Evolutionary conservation across 2,113 vertebrate species (phyloP), one percentile per base, ranked within the genome.

Genomic region (Hypomesus transpacificus): DNA sequence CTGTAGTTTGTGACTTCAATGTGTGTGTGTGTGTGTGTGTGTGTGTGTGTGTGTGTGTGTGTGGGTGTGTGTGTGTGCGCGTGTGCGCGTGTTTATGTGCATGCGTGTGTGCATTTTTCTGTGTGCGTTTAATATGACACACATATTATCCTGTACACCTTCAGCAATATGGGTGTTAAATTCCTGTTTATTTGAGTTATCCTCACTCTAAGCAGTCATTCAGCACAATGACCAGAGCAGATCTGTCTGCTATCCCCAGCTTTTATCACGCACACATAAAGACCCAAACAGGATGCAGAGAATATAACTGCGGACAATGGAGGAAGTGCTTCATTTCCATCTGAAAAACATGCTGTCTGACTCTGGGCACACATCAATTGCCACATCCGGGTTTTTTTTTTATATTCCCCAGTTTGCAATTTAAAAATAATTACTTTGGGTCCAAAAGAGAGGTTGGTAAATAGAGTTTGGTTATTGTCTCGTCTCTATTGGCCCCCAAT

Each of bases 381-480:
- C 81, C 68, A 79, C 82, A 81, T 83, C 85, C 77, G 81, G 85
- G 83, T 85, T 81, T 14, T 16, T 14, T 16, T 56, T 85, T 86
- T 85, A 87, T 87, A 86, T 84, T 85, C 78, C 83, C 85, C 86
- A 82, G 85, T 86, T 86, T 87, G 84, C 85, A 87, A 86, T 90
- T 87, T 88, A 84, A 88, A 90, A 88, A 88, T 89, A 89, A 91
- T 90, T 88, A 87, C 86, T 87, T 64, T 7, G 68, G 76, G 86
- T 88, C 81, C 67, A 81, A 80, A 78, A 68, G 78, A 86, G 83
- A 46, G 76, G 78, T 74, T 83, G 79, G 82, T 86, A 87, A 90
- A 89, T 86, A 81, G 84, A 88, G 77, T 86, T 76, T 50, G 85
- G 73, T 87, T 85, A 84, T 87, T 91, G 86, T 89, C 85, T 87